phyloP scores from a whole-genome alignment of 2,113 vertebrate genomes.

The Bombycilla garrulus region DNA sequence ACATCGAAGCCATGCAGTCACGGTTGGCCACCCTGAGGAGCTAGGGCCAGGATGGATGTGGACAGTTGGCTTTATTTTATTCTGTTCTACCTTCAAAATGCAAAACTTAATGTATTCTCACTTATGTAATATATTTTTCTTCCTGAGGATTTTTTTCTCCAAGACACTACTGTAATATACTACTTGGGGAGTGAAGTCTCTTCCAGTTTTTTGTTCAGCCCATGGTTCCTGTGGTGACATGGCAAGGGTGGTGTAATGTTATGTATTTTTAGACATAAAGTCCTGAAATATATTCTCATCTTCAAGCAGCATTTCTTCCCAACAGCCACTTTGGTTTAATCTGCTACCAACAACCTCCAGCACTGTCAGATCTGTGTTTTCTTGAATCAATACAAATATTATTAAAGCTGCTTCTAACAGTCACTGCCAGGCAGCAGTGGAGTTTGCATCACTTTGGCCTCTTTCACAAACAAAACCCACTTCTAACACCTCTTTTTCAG shows the following conservation, averaged over 20 bases:
- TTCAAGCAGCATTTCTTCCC: background rate
- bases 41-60: conserved; percentile 48
- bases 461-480: background rate
- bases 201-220: background rate
- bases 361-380: background rate
- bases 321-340: background rate
- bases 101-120: background rate
- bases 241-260: background rate
- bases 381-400: conserved; percentile 61
- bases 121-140: conserved; percentile 65
- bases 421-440: background rate
- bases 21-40: conserved; percentile 90
- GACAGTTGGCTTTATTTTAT: background rate
- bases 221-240: background rate
- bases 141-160: background rate
- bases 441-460: background rate
- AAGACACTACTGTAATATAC: conserved; percentile 41
- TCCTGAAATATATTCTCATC: background rate
- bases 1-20: conserved; percentile 95
- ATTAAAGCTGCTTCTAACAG: conserved; percentile 75
- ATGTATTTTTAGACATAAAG: background rate
- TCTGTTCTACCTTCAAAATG: background rate
- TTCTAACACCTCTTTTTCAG: background rate
- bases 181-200: background rate
- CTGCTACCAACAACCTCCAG: background rate